A percentile compares a stretch with the other conserved stretches of the same genome.
Conservation (phyloP, 2,797 vertebrate genomes). For the Rhabdophis nuchalis region DNA sequence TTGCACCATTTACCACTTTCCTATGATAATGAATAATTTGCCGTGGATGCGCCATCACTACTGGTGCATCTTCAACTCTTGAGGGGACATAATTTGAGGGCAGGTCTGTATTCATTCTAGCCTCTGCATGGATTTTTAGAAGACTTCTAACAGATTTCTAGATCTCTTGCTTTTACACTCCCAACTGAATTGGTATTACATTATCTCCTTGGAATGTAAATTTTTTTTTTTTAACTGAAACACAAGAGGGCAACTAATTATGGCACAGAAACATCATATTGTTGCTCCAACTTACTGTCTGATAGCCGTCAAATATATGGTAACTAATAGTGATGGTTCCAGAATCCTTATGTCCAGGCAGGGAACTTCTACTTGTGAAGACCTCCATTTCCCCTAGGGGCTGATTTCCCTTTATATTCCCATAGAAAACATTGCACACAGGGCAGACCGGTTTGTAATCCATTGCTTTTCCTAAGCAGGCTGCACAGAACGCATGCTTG, state of each 20-base stretch:
- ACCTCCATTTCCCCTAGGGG: constrained; percentile 55
- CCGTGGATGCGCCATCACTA: neutral
- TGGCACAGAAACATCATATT: neutral
- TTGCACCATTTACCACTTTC: neutral
- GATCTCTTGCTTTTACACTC: neutral
- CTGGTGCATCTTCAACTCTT: neutral
- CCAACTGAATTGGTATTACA: neutral
- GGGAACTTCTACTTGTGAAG: rapidly evolving
- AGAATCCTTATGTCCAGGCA: constrained; percentile 51
- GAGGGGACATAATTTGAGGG: neutral
- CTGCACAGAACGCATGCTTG: constrained; percentile 68
- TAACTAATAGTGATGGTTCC: constrained; percentile 63
- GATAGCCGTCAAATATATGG: constrained; percentile 1
- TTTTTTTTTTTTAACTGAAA: no score
- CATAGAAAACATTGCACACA: constrained; percentile 55
- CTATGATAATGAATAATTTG: neutral
- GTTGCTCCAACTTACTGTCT: constrained; percentile 67
- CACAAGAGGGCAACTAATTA: neutral
- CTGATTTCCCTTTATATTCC: constrained; percentile 64
- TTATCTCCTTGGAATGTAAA: neutral
- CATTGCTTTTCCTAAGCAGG: constrained; percentile 57
- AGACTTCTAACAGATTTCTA: neutral
- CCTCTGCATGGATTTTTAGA: neutral
- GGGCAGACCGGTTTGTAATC: constrained; percentile 61
- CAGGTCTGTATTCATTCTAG: neutral